These are phyloP conservation scores for Heliconius cydno DNA, from an alignment of 2,888 invertebrate genomes.

Conservation along the genomic window DNA sequence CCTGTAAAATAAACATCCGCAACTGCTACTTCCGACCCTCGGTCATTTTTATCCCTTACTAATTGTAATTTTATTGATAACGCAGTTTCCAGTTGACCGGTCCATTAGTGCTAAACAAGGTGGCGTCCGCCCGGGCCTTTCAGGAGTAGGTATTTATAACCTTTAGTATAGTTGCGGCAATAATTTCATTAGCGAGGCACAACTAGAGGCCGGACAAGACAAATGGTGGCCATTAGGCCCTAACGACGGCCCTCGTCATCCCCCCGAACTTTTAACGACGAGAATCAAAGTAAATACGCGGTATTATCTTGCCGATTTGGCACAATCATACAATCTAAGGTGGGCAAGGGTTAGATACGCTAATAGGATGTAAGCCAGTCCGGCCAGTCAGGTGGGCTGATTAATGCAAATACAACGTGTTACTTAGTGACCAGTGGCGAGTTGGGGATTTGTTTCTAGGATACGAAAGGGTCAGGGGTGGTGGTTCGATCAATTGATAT, in stretches of 20 bases:
- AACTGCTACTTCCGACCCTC: constrained; percentile 75
- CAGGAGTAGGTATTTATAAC: constrained; percentile 82
- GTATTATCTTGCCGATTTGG: constrained; percentile 81
- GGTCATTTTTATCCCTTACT: constrained; percentile 76
- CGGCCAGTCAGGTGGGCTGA: constrained; percentile 61
- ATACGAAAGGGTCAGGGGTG: constrained; percentile 28
- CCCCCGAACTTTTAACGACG: constrained; percentile 82
- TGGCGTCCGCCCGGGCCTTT: constrained; percentile 76
- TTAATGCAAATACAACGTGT: constrained; percentile 47
- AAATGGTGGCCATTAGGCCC: constrained; percentile 83
- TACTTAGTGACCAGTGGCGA: constrained; percentile 47
- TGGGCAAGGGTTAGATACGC: constrained; percentile 68
- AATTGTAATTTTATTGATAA: constrained; percentile 84
- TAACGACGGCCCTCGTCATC: constrained; percentile 81
- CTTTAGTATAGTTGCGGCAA: constrained; percentile 83
- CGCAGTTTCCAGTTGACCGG: constrained; percentile 84
- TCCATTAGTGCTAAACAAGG: constrained; percentile 82
- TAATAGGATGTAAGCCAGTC: constrained; percentile 67
- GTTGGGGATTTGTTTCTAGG: constrained; percentile 42
- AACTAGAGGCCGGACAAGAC: constrained; percentile 83
- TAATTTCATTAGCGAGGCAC: constrained; percentile 84
- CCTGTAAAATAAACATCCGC: constrained; percentile 59
- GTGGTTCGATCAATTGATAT: constrained; percentile 4
- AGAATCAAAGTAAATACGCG: constrained; percentile 83
- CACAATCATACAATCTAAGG: constrained; percentile 74